Evolutionary conservation across 2,797 vertebrate genomes (phyloP), one percentile per base, ranked within the genome.

Genomic region (Coregonus ussuriensis): DNA sequence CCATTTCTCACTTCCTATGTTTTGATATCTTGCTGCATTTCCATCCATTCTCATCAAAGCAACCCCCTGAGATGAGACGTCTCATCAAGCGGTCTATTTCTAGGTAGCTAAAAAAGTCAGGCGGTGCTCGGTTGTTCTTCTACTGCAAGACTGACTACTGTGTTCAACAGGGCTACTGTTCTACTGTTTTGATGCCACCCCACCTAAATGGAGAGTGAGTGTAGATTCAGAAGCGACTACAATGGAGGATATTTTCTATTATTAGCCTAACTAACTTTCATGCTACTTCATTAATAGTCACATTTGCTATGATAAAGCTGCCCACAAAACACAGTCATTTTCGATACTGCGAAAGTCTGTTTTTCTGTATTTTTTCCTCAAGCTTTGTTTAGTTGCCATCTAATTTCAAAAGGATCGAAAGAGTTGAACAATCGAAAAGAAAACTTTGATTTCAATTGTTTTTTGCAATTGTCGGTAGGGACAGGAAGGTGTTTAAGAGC

Each of bases 11-110:
- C 14, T 16, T 54, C n/a, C 6, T 13, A 3, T 1, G 7, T 25
- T 62, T 3, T 29, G n/a, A 25, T 65, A 29, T 65, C 62, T 25
- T 65, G 25, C 25, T 29, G 62, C 25, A 25, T 25, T 75, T 79
- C 84, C 33, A 77, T 84, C 79, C 74, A 54, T 67, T 75, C 78
- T 85, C 31, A 77, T 84, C 79, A 78, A 18, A 6, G 76, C 59
- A 65, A 59, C 81, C 79, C 67, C 70, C 33, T 62, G 72, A 72
- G 82, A 87, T 77, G 47, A 70, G 85, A 82, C 18, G 33, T 31
- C 63, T 66, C 74, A 25, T 77, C 79, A 67, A 78, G 75, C 74
- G 71, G 62, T 77, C 74, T 68, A 79, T 85, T 86, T 77, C 81
- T 82, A 83, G 53, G 18, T 63, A 76, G 79, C 79, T 59, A 84